phyloP scores from a whole-genome alignment of 1,140 invertebrate species.

The Agrypnia vestita region DNA sequence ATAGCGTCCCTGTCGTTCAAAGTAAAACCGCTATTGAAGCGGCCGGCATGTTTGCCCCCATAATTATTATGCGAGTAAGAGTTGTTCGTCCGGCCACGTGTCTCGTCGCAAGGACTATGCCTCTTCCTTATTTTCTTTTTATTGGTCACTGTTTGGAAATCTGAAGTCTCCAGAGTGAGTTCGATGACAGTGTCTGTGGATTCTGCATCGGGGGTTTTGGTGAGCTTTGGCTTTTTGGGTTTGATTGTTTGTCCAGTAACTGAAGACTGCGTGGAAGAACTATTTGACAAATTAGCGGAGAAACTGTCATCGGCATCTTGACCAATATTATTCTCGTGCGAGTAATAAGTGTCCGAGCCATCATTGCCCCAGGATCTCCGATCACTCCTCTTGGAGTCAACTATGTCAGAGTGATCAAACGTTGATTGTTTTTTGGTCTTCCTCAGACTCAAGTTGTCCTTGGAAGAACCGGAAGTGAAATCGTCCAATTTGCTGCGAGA shows the following conservation, averaged over 20 bases:
- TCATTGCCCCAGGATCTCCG: conserved; percentile 76
- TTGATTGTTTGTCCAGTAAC: conserved; percentile 65
- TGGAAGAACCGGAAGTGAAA: conserved; percentile 72
- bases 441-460: conserved; percentile 65
- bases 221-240: conserved; percentile 62
- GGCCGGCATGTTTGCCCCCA: conserved; percentile 38
- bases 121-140: conserved; percentile 81
- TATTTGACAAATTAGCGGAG: conserved; percentile 44
- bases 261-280: conserved; percentile 49
- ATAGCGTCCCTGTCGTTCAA: conserved; percentile 52
- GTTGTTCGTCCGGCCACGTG: conserved; percentile 60
- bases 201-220: conserved; percentile 44
- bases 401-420: conserved; percentile 64
- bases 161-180: conserved; percentile 70
- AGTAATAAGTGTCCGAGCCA: conserved; percentile 72
- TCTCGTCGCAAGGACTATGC: conserved; percentile 66
- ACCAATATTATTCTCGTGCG: conserved; percentile 61
- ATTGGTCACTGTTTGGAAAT: conserved; percentile 83
- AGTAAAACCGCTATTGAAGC: conserved; percentile 42
- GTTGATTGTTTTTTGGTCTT: conserved; percentile 67
- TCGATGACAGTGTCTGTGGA: conserved; percentile 66
- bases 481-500: conserved; percentile 81
- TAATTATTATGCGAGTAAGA: conserved; percentile 46
- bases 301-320: conserved; percentile 65
- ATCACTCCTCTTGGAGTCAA: conserved; percentile 64